These are phyloP conservation scores for Embiotoca jacksoni DNA, from an alignment of 2,113 vertebrate species.

Conservation along the genomic window DNA sequence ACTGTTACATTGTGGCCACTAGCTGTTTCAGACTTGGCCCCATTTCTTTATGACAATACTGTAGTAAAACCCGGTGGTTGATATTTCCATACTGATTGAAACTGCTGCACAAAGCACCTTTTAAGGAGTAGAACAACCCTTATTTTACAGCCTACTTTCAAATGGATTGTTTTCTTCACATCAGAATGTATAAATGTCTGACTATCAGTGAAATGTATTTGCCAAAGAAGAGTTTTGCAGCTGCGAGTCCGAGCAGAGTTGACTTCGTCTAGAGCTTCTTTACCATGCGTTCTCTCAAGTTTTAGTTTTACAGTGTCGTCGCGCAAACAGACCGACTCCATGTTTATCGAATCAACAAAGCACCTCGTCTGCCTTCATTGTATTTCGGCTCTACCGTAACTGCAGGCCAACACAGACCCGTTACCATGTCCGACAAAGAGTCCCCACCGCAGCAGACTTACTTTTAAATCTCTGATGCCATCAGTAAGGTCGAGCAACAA, in stretches of 20 bases:
- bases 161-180: conserved; percentile 40
- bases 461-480: conserved; percentile 10
- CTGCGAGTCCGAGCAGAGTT: conserved; percentile 27
- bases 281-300: conserved; percentile 5
- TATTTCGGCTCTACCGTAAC: conserved; percentile 32
- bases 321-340: conserved; percentile 3
- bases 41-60: conserved; percentile 3
- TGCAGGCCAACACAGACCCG: conserved; percentile 17
- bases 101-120: conserved; percentile 50
- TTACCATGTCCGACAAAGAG: conserved; percentile 22
- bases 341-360: conserved; percentile 46
- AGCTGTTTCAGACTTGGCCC: not conserved
- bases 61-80: not conserved
- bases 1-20: too few species aligned
- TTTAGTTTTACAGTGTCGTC: conserved; percentile 9
- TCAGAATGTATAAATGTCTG: conserved; percentile 57
- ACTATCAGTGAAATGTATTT: conserved; percentile 61
- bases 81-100: conserved; percentile 18
- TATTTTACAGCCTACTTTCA: conserved; percentile 56
- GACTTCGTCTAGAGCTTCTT: conserved; percentile 19
- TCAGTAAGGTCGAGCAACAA: conserved; percentile 18
- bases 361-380: conserved; percentile 65
- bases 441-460: conserved; percentile 16
- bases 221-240: conserved; percentile 71
- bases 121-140: conserved; percentile 49